Percentiles rank a stretch among this genome's conserved stretches.
These are phyloP conservation scores for Schlechtendalia chinensis DNA, from an alignment of 1,140 invertebrate species.

Conservation along the genomic window DNA sequence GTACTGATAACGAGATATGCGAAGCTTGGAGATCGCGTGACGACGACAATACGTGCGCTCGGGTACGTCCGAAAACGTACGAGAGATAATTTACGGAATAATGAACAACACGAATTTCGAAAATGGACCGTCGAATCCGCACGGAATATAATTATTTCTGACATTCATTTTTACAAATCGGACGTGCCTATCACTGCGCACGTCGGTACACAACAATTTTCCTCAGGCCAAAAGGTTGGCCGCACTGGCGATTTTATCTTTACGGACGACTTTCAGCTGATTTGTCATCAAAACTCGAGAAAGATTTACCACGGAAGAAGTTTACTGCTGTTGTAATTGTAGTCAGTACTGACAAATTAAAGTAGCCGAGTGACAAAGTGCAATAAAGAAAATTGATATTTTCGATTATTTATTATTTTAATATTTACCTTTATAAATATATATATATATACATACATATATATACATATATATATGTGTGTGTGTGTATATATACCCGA, in stretches of 20 bases:
- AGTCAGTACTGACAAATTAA: constrained; percentile 41
- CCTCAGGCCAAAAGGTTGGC: neutral
- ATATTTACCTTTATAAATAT: no score
- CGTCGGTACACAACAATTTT: neutral
- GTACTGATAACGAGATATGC: no score
- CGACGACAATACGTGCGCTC: no score
- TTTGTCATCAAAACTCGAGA: constrained; percentile 40
- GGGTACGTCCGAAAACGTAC: no score
- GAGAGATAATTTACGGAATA: no score
- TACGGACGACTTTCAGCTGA: constrained; percentile 37
- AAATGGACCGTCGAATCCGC: neutral
- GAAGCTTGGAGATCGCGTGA: neutral
- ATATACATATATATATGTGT: no score
- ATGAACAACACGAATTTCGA: no score
- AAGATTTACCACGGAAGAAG: constrained; percentile 47
- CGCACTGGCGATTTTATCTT: constrained; percentile 39
- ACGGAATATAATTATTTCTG: neutral
- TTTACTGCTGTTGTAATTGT: constrained; percentile 23
- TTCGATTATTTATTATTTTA: no score
- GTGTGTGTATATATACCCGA: no score
- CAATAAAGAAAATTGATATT: constrained; percentile 36
- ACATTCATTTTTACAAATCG: neutral
- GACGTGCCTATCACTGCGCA: neutral
- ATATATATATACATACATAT: no score
- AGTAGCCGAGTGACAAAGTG: constrained; percentile 17